phyloP scores from a whole-genome alignment of 2,113 vertebrate genomes.

The Tupaia chinensis region DNA sequence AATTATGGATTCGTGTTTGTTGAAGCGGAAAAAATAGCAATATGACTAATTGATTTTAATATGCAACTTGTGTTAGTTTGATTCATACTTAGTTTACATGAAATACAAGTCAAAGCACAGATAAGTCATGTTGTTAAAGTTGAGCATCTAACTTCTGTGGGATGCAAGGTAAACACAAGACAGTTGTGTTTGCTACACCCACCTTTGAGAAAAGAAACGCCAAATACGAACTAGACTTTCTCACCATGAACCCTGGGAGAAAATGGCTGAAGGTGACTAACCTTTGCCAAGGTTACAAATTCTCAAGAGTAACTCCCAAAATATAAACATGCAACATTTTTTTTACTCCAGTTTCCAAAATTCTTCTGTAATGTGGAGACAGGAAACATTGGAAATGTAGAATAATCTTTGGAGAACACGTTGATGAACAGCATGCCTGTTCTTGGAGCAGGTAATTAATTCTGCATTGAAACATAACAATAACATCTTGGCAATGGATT shows the following conservation, averaged over 20 bases:
- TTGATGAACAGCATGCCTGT: not conserved
- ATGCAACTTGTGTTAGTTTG: not conserved
- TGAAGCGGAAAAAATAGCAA: not conserved
- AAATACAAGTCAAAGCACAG: not conserved
- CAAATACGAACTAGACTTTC: not conserved
- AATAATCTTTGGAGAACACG: not conserved
- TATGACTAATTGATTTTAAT: not conserved
- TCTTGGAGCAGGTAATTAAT: conserved; percentile 34
- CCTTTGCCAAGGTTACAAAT: conserved; percentile 72
- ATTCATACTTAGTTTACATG: not conserved
- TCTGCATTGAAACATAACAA: conserved; percentile 40
- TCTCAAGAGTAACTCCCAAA: conserved; percentile 60
- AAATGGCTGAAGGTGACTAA: conserved; percentile 68
- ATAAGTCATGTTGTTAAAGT: conserved; percentile 1
- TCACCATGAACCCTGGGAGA: not conserved
- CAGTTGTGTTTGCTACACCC: not conserved
- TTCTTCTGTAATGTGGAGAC: not conserved
- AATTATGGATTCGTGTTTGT: not conserved
- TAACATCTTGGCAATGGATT: conserved; percentile 52
- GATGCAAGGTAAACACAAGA: not conserved
- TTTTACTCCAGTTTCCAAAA: not conserved
- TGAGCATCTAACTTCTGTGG: not conserved
- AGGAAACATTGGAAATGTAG: not conserved
- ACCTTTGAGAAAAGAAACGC: conserved; percentile 24
- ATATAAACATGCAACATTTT: not conserved